Percentiles rank a stretch among this genome's conserved stretches.
These are phyloP conservation scores for Brachionichthys hirsutus DNA, from an alignment of 2,113 vertebrate species.

Conservation along the genomic window DNA sequence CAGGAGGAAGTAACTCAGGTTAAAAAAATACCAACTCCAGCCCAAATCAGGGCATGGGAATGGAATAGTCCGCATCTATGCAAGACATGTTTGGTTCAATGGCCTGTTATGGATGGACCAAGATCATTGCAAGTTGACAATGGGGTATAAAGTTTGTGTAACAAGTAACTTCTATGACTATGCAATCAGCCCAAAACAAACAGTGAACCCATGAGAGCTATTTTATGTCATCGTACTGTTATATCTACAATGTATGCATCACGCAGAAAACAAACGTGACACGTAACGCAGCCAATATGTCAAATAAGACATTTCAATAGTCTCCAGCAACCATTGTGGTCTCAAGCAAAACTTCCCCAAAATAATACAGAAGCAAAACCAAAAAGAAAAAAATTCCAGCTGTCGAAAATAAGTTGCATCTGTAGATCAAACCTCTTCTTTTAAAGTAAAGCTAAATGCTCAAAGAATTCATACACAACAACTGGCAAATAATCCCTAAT, in stretches of 20 bases:
- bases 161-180: conserved; percentile 10
- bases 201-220: neutral
- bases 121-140: conserved; percentile 27
- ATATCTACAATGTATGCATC: neutral
- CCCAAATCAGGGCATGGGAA: conserved; percentile 61
- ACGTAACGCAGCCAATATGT: neutral
- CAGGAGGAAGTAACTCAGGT: conserved; percentile 73
- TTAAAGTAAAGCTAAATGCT: conserved; percentile 22
- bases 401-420: conserved; percentile 26
- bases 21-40: conserved; percentile 73
- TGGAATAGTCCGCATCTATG: conserved; percentile 52
- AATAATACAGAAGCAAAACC: conserved; percentile 71
- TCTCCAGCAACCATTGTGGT: conserved; percentile 32
- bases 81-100: conserved; percentile 49
- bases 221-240: neutral
- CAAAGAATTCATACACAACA: conserved; percentile 45
- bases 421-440: conserved; percentile 11
- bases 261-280: conserved; percentile 8
- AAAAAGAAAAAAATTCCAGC: too few relatives aligned
- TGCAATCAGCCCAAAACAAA: neutral
- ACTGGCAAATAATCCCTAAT: conserved; percentile 56
- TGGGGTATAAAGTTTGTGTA: conserved; percentile 18
- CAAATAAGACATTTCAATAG: conserved; percentile 35
- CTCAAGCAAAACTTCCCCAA: conserved; percentile 63
- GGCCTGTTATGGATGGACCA: conserved; percentile 40